Evolutionary conservation across 2,888 invertebrate species (phyloP).

Genomic region (Dryadula phaetusa): DNA sequence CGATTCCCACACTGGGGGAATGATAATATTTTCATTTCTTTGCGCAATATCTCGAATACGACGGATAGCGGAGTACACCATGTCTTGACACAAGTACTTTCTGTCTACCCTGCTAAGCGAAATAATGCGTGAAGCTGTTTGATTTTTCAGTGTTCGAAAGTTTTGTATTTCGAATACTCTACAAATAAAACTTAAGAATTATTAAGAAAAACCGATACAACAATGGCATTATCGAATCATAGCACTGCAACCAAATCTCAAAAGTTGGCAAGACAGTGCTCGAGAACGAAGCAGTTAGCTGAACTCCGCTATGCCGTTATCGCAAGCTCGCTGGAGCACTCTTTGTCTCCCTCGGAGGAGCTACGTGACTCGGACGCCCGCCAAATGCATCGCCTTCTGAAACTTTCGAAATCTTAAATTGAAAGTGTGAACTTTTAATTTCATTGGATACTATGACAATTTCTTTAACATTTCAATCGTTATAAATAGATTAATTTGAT

Average conservation of each 20-base stretch:
- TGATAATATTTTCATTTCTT: no score
- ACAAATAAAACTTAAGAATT: neutral
- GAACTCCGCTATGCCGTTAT: constrained; percentile 33
- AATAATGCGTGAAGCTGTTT: no score
- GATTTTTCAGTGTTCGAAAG: no score
- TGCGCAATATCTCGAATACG: no score
- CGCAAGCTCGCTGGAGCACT: constrained; percentile 34
- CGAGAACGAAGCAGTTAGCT: constrained; percentile 35
- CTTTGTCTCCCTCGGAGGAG: constrained; percentile 24
- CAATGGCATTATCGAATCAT: constrained; percentile 18
- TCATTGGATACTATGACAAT: constrained; percentile 14
- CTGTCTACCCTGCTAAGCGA: no score
- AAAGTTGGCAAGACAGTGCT: constrained; percentile 27
- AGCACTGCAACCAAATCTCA: constrained; percentile 21
- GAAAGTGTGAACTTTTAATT: constrained; percentile 32
- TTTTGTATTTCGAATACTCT: neutral
- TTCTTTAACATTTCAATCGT: neutral
- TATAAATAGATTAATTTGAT: neutral
- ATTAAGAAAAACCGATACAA: constrained; percentile 2
- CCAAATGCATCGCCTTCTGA: constrained; percentile 25
- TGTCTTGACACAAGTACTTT: no score
- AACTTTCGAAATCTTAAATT: constrained; percentile 35
- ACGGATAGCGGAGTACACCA: no score
- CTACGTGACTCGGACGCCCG: constrained; percentile 38
- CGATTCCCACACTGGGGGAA: no score